These are phyloP conservation scores for Dromococcyx pavoninus DNA, from an alignment of 2,797 vertebrate species.

Conservation along the genomic window DNA sequence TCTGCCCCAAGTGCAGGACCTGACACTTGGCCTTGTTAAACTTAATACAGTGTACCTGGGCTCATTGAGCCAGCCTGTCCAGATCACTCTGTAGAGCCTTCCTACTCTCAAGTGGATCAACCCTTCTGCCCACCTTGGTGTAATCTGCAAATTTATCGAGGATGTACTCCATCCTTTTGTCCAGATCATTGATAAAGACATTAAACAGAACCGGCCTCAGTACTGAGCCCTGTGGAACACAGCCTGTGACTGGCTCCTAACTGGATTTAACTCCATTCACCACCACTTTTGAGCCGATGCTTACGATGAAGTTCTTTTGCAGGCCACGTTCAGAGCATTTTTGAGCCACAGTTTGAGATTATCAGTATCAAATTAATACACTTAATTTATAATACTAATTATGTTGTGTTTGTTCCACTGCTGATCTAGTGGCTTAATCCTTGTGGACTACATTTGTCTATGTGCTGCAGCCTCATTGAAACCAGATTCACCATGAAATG, in stretches of 20 bases:
- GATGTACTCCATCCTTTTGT: too few species aligned
- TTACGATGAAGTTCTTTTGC: neutral
- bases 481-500: neutral
- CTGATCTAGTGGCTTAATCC: neutral
- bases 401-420: neutral
- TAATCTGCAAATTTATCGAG: neutral
- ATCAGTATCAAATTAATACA: neutral
- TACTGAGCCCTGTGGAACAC: neutral
- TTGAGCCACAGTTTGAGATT: neutral
- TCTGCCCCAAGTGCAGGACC: neutral
- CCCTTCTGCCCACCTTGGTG: neutral
- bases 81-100: too few species aligned
- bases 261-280: neutral
- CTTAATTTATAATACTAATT: neutral
- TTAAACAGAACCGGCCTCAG: neutral
- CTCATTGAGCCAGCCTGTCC: neutral
- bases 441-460: accelerated
- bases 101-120: neutral
- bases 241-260: neutral
- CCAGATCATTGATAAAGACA: neutral
- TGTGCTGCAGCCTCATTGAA: neutral
- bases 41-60: accelerated
- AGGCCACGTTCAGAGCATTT: neutral
- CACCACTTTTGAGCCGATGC: too few species aligned
- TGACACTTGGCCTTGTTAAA: accelerated